Evolutionary conservation across 2,888 invertebrate species (phyloP).

Genomic region (Platycheirus albimanus): DNA sequence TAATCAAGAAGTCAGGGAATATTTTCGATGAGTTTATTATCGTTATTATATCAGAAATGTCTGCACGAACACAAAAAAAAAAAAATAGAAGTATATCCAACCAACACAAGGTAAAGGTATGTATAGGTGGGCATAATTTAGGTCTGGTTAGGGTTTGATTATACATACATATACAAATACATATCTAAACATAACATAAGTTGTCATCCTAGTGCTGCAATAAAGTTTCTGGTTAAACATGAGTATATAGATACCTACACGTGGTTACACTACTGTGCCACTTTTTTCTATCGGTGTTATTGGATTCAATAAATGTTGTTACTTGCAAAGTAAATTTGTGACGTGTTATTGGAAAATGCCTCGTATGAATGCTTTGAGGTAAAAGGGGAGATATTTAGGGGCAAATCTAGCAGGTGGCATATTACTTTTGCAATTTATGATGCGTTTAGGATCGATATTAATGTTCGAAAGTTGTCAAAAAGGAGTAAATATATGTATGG

Average conservation of each 20-base stretch:
- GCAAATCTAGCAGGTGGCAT: conserved; percentile 68
- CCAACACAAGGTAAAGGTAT: not conserved
- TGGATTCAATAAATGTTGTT: conserved; percentile 69
- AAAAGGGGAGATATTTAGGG: conserved; percentile 42
- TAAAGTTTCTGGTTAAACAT: conserved; percentile 41
- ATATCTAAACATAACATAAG: conserved; percentile 15
- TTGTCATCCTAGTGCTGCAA: conserved; percentile 44
- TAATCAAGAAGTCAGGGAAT: conserved; percentile 67
- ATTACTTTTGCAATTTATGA: conserved; percentile 49
- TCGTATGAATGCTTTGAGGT: conserved; percentile 12
- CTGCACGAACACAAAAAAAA: conserved; percentile 56
- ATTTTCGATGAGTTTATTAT: conserved; percentile 74
- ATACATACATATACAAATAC: too few species aligned
- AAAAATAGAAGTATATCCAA: not conserved
- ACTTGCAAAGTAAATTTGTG: conserved; percentile 56
- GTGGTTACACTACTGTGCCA: conserved; percentile 11
- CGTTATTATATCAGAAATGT: conserved; percentile 69
- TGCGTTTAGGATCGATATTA: conserved; percentile 43
- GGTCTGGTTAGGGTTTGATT: conserved; percentile 3
- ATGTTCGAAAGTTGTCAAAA: not conserved
- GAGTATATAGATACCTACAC: conserved; percentile 22
- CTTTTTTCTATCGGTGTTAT: conserved; percentile 58
- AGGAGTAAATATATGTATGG: not conserved
- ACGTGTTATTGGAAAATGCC: conserved; percentile 33
- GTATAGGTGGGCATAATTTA: conserved; percentile 11